A percentile compares a stretch with the other conserved stretches of the same genome.
Evolutionary conservation across 2,888 invertebrate genomes (phyloP).

Genomic region (Pristionchus arcanus): DNA sequence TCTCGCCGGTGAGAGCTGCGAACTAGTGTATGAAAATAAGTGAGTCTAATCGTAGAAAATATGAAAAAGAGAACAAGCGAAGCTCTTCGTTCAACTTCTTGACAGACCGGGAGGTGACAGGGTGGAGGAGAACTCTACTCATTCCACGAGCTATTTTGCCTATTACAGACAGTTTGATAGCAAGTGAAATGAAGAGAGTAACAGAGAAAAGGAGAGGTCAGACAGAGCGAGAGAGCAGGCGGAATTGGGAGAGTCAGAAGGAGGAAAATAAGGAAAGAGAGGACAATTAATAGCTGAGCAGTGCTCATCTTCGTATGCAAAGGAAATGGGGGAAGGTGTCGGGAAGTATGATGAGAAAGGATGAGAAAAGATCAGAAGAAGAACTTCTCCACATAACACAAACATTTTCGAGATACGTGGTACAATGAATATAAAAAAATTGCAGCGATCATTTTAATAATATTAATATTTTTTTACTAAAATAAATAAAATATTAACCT

Average conservation of each 20-base stretch:
- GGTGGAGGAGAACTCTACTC: not conserved
- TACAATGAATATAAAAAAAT: not conserved
- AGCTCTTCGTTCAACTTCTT: not conserved
- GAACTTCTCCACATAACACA: too few relatives aligned
- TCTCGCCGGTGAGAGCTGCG: not conserved
- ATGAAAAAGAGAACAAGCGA: not conserved
- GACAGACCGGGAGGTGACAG: not conserved
- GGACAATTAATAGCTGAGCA: slow-evolving; percentile 18
- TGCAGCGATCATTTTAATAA: too few relatives aligned
- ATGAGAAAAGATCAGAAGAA: not conserved
- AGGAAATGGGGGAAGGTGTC: not conserved
- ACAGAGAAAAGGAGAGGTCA: not conserved
- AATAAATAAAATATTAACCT: slow-evolving; percentile 10
- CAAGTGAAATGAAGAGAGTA: not conserved
- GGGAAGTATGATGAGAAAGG: not conserved
- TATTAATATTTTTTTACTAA: not conserved
- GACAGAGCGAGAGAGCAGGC: not conserved
- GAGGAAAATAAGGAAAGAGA: not conserved
- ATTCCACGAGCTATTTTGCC: not conserved
- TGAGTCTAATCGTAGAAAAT: not conserved
- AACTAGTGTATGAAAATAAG: not conserved
- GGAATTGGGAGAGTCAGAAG: not conserved
- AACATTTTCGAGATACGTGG: not conserved
- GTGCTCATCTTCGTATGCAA: not conserved
- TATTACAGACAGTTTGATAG: not conserved